A percentile compares a stretch with the other conserved stretches of the same genome.
phyloP scores from a whole-genome alignment of 1,140 invertebrate species.

The Cydia splendana region DNA sequence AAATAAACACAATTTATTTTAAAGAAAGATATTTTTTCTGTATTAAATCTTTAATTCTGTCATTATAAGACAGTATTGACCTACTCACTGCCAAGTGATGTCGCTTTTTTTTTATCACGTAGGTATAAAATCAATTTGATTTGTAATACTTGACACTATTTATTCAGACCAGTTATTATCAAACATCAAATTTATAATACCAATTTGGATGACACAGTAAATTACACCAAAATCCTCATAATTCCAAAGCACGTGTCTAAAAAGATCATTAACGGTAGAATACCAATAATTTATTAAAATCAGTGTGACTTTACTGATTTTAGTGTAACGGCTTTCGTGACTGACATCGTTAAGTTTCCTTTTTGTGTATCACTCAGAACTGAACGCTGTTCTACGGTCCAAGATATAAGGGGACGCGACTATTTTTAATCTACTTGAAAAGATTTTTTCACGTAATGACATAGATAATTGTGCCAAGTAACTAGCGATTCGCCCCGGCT shows the following conservation, averaged over 20 bases:
- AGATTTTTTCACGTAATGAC: too few species aligned
- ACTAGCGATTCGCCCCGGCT: too few species aligned
- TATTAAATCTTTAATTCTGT: too few species aligned
- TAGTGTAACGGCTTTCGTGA: slow-evolving; percentile 23
- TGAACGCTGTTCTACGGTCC: not conserved
- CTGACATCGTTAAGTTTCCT: slow-evolving; percentile 16
- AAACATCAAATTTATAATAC: not conserved
- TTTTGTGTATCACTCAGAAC: slow-evolving; percentile 21
- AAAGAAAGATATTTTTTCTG: too few species aligned
- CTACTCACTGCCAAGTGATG: too few species aligned
- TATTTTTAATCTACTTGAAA: too few species aligned
- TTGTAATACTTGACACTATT: not conserved
- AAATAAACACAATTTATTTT: too few species aligned
- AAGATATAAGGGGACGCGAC: not conserved
- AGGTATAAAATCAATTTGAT: too few species aligned
- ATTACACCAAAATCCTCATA: not conserved
- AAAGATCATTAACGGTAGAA: slow-evolving; percentile 10
- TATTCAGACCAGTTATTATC: not conserved
- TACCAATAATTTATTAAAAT: slow-evolving; percentile 32
- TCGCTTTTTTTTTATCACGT: too few species aligned
- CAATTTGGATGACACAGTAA: not conserved
- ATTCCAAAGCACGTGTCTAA: not conserved
- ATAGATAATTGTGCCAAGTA: too few species aligned
- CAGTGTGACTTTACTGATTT: slow-evolving; percentile 23
- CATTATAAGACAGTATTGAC: too few species aligned